Evolutionary conservation across 1,140 invertebrate species (phyloP), one percentile per base, ranked within the genome.

Genomic region (Temnothorax nylanderi): DNA sequence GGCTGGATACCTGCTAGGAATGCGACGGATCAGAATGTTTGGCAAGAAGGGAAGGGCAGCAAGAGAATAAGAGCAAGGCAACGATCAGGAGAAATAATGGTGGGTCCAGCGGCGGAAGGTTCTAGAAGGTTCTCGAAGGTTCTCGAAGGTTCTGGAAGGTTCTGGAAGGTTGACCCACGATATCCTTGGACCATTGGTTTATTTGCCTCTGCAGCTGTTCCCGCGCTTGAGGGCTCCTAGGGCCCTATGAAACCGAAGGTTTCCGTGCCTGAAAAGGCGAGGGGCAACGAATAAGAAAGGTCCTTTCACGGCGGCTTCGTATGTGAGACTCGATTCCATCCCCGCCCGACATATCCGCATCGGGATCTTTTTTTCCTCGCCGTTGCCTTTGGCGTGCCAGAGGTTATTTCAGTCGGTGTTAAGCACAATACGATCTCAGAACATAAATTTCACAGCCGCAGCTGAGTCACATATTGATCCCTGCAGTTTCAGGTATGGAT

Each of bases 1-100:
- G 92, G 92, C 96, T 96, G 95, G 54, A 88, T 87, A 89, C 78
- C 87, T 87, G 85, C 67, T 60, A 56, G 72, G 34, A n/a, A 51
- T 71, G 62, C 90, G 78, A 69, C 26, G 37, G 16, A 54, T 18
- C 41, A n/a, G 56, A 58, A 86, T 62, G 86, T 89, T 89, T 62
- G 58, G 58, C 69, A 56, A 34, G 34, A 62, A 76, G 62, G 71
- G 60, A 62, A 54, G 18, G 56, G 18, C 4, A 13, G 37, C 37
- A 21, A 13, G 49, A 8, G 41, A 86, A 82, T 86, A 86, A 80
- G 54, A 88, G 32, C 37, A 81, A 34, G 56, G 72, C 65, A 67
- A 85, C 58, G 47, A 69, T n/a, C 34, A n/a, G 11, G 18, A 60
- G 80, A 87, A 87, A 85, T 87, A 87, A 88, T 71, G 86, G 76